Base-by-base conservation (phyloP, 2,113 vertebrate species). In the Himantopus leucocephalus region DNA sequence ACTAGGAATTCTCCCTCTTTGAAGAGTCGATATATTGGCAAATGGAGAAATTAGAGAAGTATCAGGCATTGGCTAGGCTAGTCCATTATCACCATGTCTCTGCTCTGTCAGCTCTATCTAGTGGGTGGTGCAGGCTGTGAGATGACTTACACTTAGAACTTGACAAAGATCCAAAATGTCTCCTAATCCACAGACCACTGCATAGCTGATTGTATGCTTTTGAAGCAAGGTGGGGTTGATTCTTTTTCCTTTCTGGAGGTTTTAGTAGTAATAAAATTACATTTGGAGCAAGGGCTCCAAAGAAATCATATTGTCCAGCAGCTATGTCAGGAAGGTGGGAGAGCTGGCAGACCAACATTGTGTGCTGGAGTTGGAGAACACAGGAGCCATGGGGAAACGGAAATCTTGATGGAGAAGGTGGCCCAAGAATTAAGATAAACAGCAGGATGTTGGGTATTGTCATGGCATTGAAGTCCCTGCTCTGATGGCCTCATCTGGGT, bases 11-110 rank as follows among this genome's bases (percentile, higher is more conserved):
- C 75, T 73, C 14, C 15, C 5, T 66, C 27, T 45, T 9, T 91
- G 39, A 41, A 87, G 52, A 34, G 64, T 43, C 58, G 48, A 0
- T 22, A 0, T 63, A 39, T 58, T 3, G 9, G 26, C 50, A 91
- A 18, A 71, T 59, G 30, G 39, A 53, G 77, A 76, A 64, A 81
- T n/a, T 1, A 10, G 55, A 74, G 48, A 11, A 34, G 39, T 32
- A 30, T 55, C 34, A 19, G 66, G 27, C 29, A 2, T 11, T 63
- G 68, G 12, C 60, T 80, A 22, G n/a, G 32, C 29, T 43, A 2
- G 10, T 27, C n/a, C 17, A 3, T 39, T 45, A 9, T 70, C 1
- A 2, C 30, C 56, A 4, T 0, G 4, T 39, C 32, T 52, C 18
- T 88, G 70, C 62, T 88, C 34, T 68, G 47, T 62, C 79, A 52